Evolutionary conservation across 2,888 invertebrate genomes (phyloP).

Genomic region (Oegoconia quadripuncta): DNA sequence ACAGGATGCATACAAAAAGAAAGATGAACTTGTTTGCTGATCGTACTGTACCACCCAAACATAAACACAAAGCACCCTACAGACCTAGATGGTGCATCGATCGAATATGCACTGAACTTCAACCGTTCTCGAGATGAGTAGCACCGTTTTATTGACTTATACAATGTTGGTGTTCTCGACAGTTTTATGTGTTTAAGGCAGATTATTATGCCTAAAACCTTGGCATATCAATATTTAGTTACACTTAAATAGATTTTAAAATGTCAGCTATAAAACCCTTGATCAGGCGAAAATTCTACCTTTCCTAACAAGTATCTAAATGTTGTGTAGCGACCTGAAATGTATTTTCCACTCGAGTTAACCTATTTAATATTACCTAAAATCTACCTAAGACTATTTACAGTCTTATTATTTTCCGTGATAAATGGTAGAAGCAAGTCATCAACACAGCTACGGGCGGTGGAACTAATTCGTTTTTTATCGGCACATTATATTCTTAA

Average conservation of each 20-base stretch:
- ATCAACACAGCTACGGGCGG: background rate
- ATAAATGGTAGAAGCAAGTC: background rate
- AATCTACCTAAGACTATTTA: too few species aligned
- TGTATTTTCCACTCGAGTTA: constrained; percentile 2
- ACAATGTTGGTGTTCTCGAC: background rate
- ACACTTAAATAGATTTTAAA: too few species aligned
- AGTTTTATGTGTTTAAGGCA: background rate
- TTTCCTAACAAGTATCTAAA: too few species aligned
- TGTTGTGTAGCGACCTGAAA: too few species aligned
- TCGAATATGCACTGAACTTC: background rate
- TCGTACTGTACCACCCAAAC: background rate
- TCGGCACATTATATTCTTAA: background rate
- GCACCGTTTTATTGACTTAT: too few species aligned
- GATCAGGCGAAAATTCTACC: too few species aligned
- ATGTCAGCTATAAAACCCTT: too few species aligned
- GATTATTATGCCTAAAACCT: too few species aligned
- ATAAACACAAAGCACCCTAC: background rate
- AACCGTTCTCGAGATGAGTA: background rate
- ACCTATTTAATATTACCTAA: constrained; percentile 1
- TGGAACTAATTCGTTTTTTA: constrained; percentile 7
- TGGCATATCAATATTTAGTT: too few species aligned
- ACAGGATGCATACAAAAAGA: too few species aligned
- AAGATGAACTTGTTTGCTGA: too few species aligned
- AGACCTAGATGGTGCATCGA: background rate
- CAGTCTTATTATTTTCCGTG: constrained; percentile 1